Evolutionary conservation across 1,140 invertebrate species (phyloP), one percentile per base, ranked within the genome.

Genomic region (Brachionus rubens): DNA sequence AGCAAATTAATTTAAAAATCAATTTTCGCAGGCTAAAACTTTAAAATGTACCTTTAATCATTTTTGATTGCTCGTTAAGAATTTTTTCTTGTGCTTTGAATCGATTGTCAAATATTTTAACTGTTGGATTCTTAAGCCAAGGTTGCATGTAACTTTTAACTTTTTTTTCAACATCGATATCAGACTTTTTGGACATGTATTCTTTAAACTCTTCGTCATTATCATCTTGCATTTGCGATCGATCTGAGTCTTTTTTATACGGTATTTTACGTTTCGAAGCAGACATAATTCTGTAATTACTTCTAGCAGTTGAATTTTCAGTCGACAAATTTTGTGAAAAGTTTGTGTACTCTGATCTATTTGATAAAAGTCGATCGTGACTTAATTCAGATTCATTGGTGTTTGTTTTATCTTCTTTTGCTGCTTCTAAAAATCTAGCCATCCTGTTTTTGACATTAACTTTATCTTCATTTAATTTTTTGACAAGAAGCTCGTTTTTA

Each of bases 81-180:
- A 75, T 59, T 68, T 82, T 82, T 78, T 83, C 81, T 76, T 85
- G 83, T 3, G 82, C 80, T 5, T 79, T 79, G 77, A 82, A 81
- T 40, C 83, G 78, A 76, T 84, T 80, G 76, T 84, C 80, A 77
- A 81, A 82, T 28, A 77, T 81, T 75, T 82, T 83, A 7, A 80
- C 77, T 12, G 79, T 77, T 59, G 78, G 80, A 43, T 19, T 40
- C n/a, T 72, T 72, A 16, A 50, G 43, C 59, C 79, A 79, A n/a
- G 78, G 77, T 19, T 80, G 81, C 78, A 80, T 33, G 24, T 28
- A 16, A 10, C 26, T 30, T 50, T 36, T 77, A 40, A 62, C 24
- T 52, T 24, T 62, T 28, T 76, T 62, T n/a, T 46, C 46, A 43
- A 30, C 28, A 28, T 50, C 41, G 12, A 76, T 62, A 41, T 28